Conservation (phyloP, 2,797 vertebrate genomes). For the Potorous gilbertii region DNA sequence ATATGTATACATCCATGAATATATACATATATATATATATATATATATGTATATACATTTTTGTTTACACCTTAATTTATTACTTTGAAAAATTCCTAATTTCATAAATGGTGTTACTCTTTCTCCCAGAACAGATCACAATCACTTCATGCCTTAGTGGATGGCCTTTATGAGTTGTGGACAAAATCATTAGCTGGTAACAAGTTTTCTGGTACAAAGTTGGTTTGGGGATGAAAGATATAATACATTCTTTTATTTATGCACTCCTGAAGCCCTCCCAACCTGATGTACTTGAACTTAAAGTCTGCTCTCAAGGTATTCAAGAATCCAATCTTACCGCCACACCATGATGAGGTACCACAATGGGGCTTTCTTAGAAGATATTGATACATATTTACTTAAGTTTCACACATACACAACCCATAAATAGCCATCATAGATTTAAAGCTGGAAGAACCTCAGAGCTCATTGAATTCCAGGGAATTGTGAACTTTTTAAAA, state of each 20-base stretch:
- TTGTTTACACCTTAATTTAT: slow-evolving; percentile 44
- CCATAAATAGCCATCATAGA: neutral
- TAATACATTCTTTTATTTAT: neutral
- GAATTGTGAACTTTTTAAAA: neutral
- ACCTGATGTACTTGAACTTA: neutral
- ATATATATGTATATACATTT: slow-evolving; percentile 5
- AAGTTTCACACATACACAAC: neutral
- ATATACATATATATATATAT: neutral
- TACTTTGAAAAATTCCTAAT: neutral
- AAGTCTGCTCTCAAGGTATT: neutral
- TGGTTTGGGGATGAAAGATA: neutral
- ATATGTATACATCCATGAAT: neutral
- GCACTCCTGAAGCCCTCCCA: neutral
- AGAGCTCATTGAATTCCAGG: neutral
- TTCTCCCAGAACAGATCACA: neutral
- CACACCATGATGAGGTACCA: neutral
- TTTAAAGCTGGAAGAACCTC: neutral
- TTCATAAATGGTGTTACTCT: neutral
- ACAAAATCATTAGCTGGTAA: neutral
- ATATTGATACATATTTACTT: neutral
- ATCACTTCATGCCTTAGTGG: neutral
- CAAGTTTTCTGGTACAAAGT: neutral
- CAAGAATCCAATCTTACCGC: neutral
- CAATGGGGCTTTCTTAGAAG: neutral
- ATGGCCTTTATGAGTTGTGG: neutral